These are phyloP conservation scores for Conus ventricosus DNA, from an alignment of 1,140 invertebrate genomes.

Conservation along the genomic window DNA sequence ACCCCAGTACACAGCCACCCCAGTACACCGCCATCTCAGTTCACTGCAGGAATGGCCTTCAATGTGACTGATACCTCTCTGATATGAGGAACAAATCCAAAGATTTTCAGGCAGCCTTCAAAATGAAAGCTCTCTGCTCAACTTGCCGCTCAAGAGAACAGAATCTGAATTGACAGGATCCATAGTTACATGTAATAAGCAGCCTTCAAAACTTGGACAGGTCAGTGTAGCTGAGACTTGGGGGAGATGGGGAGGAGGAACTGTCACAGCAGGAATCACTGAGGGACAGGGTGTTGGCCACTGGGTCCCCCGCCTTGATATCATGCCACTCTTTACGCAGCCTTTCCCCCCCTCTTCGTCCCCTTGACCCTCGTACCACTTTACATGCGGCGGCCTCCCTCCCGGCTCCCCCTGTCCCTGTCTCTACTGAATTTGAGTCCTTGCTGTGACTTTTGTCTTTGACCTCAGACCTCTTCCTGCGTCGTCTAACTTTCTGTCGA, in stretches of 20 bases:
- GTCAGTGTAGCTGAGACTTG: conserved; percentile 29
- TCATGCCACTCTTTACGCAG: conserved; percentile 15
- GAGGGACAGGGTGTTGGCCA: conserved; percentile 33
- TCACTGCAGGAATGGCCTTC: no score
- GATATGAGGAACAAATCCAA: no score
- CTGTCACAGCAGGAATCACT: conserved; percentile 45
- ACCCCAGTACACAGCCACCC: no score
- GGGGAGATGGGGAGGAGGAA: conserved; percentile 25
- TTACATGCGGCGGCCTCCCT: neutral
- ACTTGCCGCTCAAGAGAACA: no score
- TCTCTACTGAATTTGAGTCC: neutral
- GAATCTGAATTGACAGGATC: no score
- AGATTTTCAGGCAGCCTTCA: no score
- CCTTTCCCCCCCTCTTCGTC: conserved; percentile 11
- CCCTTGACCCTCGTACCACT: neutral
- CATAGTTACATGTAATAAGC: no score
- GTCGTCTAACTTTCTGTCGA: conserved; percentile 8
- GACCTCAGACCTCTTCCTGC: conserved; percentile 2
- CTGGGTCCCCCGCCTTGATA: conserved; percentile 1
- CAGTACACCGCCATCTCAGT: no score
- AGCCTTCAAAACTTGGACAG: conserved; percentile 33
- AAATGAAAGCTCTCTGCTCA: no score
- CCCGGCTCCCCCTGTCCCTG: neutral
- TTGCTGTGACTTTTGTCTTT: conserved; percentile 14
- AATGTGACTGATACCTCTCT: no score